Base-by-base conservation (phyloP, 2,888 invertebrate species). In the Caradrina kadenii region DNA sequence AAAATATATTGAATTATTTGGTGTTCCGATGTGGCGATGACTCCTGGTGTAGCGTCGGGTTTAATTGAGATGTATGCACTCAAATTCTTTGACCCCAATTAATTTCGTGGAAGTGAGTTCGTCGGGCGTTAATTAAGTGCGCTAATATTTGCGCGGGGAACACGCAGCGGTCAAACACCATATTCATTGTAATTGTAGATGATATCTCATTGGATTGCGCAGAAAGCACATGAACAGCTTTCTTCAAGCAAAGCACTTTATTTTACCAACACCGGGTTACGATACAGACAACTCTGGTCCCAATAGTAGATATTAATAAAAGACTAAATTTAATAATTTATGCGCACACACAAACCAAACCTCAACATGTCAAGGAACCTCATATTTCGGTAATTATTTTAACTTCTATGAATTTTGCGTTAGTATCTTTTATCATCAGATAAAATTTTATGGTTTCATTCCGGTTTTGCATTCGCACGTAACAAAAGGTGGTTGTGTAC, bases 71-170 rank as follows among this genome's bases (percentile, higher is more conserved):
- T 88, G 93, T 93, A 92, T 95, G 93, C 94, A 94, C 92, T 92
- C 91, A 92, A 93, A 94, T 92, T 93, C 91, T 94, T 94, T 94
- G 92, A 92, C 94, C 94, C 91, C 92, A 94, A 94, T 95, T 94
- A 94, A 92, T 93, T 94, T 94, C 94, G 92, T 92, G 93, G 94
- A 95, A 94, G 90, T 89, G 91, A 90, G 89, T 91, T 90, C 89
- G 91, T 89, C 89, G 91, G 86, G 90, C 90, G 91, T 91, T 94
- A 93, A 94, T 95, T 92, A 92, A 93, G 88, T 93, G 77, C 87
- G 90, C 92, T 93, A 92, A 94, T 93, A 92, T 93, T 93, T 93
- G 90, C 89, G 77, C 74, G 87, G 86, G 87, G 90, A 88, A 84
- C 90, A 87, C 83, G 83, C 88, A 88, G 86, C 86, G 86, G 87